Evolutionary conservation across 2,888 invertebrate species (phyloP), one percentile per base, ranked within the genome.

Genomic region (Unio pictorum): DNA sequence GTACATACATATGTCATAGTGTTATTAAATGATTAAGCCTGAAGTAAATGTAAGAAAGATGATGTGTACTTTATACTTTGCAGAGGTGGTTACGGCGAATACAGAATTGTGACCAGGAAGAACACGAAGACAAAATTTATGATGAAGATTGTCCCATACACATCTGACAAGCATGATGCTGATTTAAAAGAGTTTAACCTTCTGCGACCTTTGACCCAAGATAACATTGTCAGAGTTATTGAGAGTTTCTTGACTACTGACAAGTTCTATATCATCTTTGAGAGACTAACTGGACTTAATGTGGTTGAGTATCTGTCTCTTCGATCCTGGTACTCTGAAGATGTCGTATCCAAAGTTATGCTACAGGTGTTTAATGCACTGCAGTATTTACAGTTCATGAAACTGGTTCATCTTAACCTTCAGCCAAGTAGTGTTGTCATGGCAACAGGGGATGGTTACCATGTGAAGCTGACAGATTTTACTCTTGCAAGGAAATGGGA

Each of bases 341-440:
- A 98, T 90, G 94, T 94, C 90, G 96, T 98, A 0, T 95, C 96
- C 0, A 94, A 93, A 1, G 94, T 97, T 34, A 93, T 98, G 60
- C 93, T 94, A 4, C 98, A 99, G 91, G 76, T 86, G 58, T 72
- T 87, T n/a, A 82, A 83, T 65, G 87, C 75, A 0, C 72, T 86
- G 0, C 97, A 98, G 90, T 99, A 97, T 90, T 91, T 99, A 59
- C 98, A 99, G 90, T 97, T 97, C 95, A 93, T 96, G 84, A 97
- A 97, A 15, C 82, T 88, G 54, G 84, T 84, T 5, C 89, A 89
- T 78, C 78, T 89, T 54, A 90, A 90, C 76, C 76, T 99, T 61
- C 97, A 98, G 88, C 99, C 98, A 0, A 97, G 97, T 87, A 98
- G 98, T 89, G 93, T 99, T 54, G 96, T 99, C 7, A 96, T 98